Evolutionary conservation across 2,113 vertebrate species (phyloP).

Genomic region (Pseudopodoces humilis): DNA sequence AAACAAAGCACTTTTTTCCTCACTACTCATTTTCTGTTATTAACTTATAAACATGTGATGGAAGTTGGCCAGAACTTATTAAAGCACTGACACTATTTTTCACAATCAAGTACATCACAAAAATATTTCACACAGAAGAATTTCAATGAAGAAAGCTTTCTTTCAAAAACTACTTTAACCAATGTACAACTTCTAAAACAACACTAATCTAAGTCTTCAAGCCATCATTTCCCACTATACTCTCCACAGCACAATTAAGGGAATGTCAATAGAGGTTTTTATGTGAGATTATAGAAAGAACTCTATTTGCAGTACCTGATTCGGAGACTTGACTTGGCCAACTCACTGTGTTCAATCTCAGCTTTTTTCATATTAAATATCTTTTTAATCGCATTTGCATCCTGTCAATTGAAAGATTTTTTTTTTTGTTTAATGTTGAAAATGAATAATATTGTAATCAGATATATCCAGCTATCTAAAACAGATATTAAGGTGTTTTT

Average conservation of each 20-base stretch:
- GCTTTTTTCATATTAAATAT: conserved; percentile 95
- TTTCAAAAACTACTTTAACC: neutral
- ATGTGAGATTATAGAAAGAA: neutral
- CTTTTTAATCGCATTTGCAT: conserved; percentile 98
- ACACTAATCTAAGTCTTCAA: neutral
- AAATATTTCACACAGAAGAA: neutral
- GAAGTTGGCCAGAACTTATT: neutral
- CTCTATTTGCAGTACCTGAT: conserved; percentile 81
- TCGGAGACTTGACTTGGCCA: conserved; percentile 92
- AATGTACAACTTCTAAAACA: neutral
- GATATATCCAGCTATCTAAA: neutral
- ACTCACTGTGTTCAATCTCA: conserved; percentile 93
- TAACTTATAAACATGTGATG: neutral
- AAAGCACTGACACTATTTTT: neutral
- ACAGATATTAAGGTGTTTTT: neutral
- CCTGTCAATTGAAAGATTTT: conserved; percentile 78
- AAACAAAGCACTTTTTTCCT: neutral
- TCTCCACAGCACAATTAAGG: neutral
- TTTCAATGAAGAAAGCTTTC: neutral
- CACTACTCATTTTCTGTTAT: neutral
- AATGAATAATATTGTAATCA: neutral
- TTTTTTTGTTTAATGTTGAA: conserved; percentile 11
- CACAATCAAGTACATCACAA: neutral
- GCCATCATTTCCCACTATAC: neutral
- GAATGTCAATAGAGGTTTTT: neutral